phyloP scores from a whole-genome alignment of 1,140 invertebrate species.

The Drosophila ohnishii region DNA sequence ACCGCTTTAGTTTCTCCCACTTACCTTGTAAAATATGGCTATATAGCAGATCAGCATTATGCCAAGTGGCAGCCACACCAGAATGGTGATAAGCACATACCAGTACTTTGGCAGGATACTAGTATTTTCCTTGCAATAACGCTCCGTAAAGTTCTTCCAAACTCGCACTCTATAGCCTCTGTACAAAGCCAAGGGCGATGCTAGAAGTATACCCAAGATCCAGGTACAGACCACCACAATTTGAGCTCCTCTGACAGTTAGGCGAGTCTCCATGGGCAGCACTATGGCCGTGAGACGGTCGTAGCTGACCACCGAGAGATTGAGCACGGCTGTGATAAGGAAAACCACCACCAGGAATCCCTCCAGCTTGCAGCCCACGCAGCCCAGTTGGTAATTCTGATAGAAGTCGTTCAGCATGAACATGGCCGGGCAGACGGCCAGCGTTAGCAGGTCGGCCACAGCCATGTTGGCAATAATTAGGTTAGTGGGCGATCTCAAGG shows the following conservation, averaged over 20 bases:
- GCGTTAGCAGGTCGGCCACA: slow-evolving; percentile 88
- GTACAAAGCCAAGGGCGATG: slow-evolving; percentile 87
- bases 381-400: slow-evolving; percentile 89
- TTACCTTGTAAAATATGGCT: slow-evolving; percentile 87
- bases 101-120: slow-evolving; percentile 87
- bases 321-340: slow-evolving; percentile 89
- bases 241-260: slow-evolving; percentile 85
- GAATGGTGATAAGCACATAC: slow-evolving; percentile 87
- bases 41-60: slow-evolving; percentile 88
- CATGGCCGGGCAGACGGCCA: slow-evolving; percentile 90
- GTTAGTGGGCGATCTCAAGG: slow-evolving; percentile 90
- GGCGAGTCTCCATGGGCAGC: slow-evolving; percentile 87
- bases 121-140: slow-evolving; percentile 87
- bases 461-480: slow-evolving; percentile 92
- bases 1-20: neutral
- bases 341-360: slow-evolving; percentile 88
- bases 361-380: slow-evolving; percentile 88
- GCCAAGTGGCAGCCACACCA: slow-evolving; percentile 88
- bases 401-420: slow-evolving; percentile 88
- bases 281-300: slow-evolving; percentile 92
- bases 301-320: slow-evolving; percentile 91
- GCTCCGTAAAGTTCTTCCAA: slow-evolving; percentile 88
- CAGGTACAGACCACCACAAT: slow-evolving; percentile 87
- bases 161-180: slow-evolving; percentile 87
- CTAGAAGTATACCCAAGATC: slow-evolving; percentile 86